Evolutionary conservation across 2,797 vertebrate genomes (phyloP).

Genomic region (Intellagama lesueurii): DNA sequence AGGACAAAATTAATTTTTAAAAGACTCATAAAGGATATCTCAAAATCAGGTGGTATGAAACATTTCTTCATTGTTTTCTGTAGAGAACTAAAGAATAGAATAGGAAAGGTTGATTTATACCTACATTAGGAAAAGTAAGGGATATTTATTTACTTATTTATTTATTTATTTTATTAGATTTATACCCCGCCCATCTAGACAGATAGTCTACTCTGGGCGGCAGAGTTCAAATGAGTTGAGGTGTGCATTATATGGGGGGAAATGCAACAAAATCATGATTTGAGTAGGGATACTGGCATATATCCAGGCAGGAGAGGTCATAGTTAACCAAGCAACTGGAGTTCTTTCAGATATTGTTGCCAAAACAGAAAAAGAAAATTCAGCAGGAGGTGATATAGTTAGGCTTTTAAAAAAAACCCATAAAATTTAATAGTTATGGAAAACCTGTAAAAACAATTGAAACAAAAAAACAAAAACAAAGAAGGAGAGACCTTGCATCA

Average conservation of each 20-base stretch:
- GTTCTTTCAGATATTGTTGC: slow-evolving; percentile 49
- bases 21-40: slow-evolving; percentile 1
- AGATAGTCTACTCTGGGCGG: too few relatives aligned
- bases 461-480: not conserved
- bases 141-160: too few relatives aligned
- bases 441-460: not conserved
- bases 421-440: slow-evolving; percentile 30
- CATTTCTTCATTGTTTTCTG: slow-evolving; percentile 48
- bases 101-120: slow-evolving; percentile 11
- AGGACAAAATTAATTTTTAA: slow-evolving; percentile 1
- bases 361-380: slow-evolving; percentile 40
- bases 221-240: not conserved
- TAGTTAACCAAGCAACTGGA: slow-evolving; percentile 47
- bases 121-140: slow-evolving; percentile 30
- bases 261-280: slow-evolving; percentile 29
- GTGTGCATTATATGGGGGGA: not conserved
- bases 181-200: too few relatives aligned
- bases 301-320: slow-evolving; percentile 52
- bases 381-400: slow-evolving; percentile 43
- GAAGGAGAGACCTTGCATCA: not conserved
- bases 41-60: not conserved
- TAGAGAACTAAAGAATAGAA: slow-evolving; percentile 48
- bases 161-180: too few relatives aligned
- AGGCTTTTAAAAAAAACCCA: slow-evolving; percentile 48
- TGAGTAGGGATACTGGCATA: slow-evolving; percentile 29